Conservation (phyloP, 2,113 vertebrate genomes). For the Urocitellus parryii region DNA sequence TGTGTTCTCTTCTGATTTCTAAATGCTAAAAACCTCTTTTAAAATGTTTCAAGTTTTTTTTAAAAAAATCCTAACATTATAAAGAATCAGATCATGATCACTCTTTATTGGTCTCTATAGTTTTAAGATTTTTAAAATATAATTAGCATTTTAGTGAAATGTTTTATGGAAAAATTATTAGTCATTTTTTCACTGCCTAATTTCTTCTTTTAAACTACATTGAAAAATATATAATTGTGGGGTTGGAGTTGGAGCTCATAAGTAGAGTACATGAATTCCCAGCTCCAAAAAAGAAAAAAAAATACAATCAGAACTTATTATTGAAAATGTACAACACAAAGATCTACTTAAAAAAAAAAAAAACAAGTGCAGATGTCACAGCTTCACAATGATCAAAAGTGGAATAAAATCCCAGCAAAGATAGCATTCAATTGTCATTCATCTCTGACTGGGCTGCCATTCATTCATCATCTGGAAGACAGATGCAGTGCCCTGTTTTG, state of each 20-base stretch:
- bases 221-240: background rate
- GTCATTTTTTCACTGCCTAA: conserved; percentile 7
- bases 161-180: background rate
- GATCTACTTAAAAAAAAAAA: background rate
- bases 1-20: background rate
- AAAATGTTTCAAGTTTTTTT: too few species aligned
- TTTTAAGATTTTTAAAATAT: conserved; percentile 5
- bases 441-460: background rate
- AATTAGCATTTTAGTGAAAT: conserved; percentile 9
- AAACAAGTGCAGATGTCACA: background rate
- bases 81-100: background rate
- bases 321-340: background rate
- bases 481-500: background rate
- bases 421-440: background rate
- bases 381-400: conserved; percentile 28
- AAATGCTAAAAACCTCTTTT: background rate
- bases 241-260: background rate
- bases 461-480: background rate
- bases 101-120: background rate
- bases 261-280: background rate
- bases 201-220: background rate
- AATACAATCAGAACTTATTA: conserved; percentile 34
- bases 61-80: background rate
- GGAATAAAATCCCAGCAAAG: background rate
- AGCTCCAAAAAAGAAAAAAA: background rate